These are phyloP conservation scores for Lasioglossum villosulum DNA, from an alignment of 2,888 invertebrate species.

Conservation along the genomic window DNA sequence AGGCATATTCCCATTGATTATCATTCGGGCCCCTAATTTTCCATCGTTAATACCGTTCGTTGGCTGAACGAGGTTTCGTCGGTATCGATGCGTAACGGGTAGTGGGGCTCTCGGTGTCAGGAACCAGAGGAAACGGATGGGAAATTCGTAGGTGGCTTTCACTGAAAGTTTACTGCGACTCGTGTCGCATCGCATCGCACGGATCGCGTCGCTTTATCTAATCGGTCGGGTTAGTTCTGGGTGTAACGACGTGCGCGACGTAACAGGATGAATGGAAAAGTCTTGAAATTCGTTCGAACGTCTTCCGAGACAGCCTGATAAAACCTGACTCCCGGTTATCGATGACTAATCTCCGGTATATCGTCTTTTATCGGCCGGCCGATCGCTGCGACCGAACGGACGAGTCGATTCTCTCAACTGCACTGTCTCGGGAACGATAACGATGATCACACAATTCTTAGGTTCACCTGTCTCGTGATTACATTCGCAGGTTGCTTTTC, in stretches of 20 bases:
- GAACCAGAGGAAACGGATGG: background rate
- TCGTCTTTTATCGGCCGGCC: background rate
- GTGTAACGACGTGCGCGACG: background rate
- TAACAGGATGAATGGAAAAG: constrained; percentile 50
- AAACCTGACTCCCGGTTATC: constrained; percentile 28
- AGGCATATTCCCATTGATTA: constrained; percentile 3
- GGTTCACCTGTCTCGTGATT: background rate
- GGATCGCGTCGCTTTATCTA: constrained; percentile 62
- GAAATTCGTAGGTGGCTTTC: constrained; percentile 21
- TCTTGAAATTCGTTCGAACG: constrained; percentile 28
- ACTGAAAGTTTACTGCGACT: constrained; percentile 50
- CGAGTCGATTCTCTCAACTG: background rate
- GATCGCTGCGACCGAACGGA: background rate
- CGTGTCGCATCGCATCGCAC: constrained; percentile 35
- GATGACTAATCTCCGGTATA: constrained; percentile 36
- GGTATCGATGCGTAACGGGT: background rate
- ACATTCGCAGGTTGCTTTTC: background rate
- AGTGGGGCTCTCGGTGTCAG: background rate
- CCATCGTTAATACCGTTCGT: constrained; percentile 29
- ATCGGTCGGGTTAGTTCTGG: constrained; percentile 43
- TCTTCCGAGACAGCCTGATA: background rate
- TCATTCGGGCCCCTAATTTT: constrained; percentile 13
- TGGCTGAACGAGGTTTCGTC: background rate
- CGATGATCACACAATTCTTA: background rate
- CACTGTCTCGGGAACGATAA: background rate